These are phyloP conservation scores for mouse (Mus musculus) DNA, from an alignment of 2,113 vertebrate genomes.

Conservation along the genomic window DNA sequence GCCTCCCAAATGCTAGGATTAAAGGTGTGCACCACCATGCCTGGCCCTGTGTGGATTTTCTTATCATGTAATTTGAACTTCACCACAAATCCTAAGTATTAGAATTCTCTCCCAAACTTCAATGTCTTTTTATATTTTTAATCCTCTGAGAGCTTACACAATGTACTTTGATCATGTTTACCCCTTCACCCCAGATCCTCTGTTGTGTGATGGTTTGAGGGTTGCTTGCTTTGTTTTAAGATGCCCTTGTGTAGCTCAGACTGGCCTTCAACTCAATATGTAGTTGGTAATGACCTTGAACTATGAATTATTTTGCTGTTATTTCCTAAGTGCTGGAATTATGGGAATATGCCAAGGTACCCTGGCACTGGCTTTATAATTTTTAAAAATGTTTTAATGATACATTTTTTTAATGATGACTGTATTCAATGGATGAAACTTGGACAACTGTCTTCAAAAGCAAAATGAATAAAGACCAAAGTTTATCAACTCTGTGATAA, in stretches of 20 bases:
- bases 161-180: background rate
- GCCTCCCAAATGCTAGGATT: no score
- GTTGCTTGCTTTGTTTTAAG: background rate
- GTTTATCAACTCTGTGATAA: background rate
- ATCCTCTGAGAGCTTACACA: background rate
- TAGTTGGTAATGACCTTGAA: background rate
- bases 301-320: no score
- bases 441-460: background rate
- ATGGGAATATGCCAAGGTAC: no score
- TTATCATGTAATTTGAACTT: background rate
- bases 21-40: no score
- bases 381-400: background rate
- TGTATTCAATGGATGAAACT: constrained; percentile 6
- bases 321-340: background rate
- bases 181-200: background rate
- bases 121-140: background rate
- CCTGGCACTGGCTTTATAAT: background rate
- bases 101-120: background rate
- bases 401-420: background rate
- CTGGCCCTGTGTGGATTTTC: background rate
- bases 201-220: background rate
- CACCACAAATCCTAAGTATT: background rate
- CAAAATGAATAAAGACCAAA: background rate
- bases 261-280: background rate
- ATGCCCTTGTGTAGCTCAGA: background rate